phyloP scores from a whole-genome alignment of 2,797 vertebrate genomes.

The Falco cherrug region DNA sequence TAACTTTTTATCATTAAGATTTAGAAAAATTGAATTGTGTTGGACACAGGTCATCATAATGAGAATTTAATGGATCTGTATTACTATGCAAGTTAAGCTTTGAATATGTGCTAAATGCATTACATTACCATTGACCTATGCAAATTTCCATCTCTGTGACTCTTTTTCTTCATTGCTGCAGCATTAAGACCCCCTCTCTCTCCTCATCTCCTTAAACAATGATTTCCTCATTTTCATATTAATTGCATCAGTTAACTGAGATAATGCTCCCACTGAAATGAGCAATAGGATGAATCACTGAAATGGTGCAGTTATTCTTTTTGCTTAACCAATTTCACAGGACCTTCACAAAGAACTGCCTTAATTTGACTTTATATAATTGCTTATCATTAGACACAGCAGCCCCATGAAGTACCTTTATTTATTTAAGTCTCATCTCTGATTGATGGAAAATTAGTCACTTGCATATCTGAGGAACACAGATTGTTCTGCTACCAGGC shows the following conservation, averaged over 20 bases:
- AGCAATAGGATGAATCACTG: constrained; percentile 81
- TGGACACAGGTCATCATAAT: constrained; percentile 79
- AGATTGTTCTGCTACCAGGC: constrained; percentile 72
- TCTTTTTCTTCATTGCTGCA: constrained; percentile 63
- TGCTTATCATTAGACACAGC: constrained; percentile 86
- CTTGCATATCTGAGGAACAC: constrained; percentile 79
- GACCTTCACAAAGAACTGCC: constrained; percentile 78
- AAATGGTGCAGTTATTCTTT: constrained; percentile 82
- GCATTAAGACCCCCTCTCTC: constrained; percentile 70
- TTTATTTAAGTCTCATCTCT: constrained; percentile 83
- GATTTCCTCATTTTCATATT: constrained; percentile 88
- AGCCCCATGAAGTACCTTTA: constrained; percentile 79
- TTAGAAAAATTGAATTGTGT: constrained; percentile 78
- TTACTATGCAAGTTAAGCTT: constrained; percentile 74
- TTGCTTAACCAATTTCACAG: constrained; percentile 85
- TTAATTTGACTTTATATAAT: constrained; percentile 83
- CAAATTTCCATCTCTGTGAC: constrained; percentile 75
- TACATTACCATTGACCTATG: constrained; percentile 80
- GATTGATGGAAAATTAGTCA: constrained; percentile 82
- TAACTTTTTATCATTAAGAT: constrained; percentile 81
- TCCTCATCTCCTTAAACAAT: constrained; percentile 83
- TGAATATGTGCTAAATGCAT: constrained; percentile 69
- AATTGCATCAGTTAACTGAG: constrained; percentile 85
- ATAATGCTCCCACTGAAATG: constrained; percentile 81
- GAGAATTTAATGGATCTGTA: constrained; percentile 78